A percentile compares a stretch with the other conserved stretches of the same genome.
phyloP scores from a whole-genome alignment of 2,113 vertebrate species.

The Salvelinus fontinalis region DNA sequence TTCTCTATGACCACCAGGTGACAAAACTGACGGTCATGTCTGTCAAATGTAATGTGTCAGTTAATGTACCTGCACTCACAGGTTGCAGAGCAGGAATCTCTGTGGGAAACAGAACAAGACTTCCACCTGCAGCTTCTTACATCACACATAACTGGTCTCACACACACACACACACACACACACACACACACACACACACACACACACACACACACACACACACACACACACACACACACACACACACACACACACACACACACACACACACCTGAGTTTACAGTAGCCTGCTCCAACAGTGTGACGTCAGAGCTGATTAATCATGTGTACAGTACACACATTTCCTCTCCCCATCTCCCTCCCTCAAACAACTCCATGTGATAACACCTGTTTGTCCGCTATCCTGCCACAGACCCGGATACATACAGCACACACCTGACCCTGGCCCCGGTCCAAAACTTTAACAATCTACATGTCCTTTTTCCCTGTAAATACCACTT shows the following conservation, averaged over 20 bases:
- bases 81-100: too few relatives aligned
- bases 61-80: too few relatives aligned
- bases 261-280: neutral
- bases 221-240: constrained; percentile 7
- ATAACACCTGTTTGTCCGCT: constrained; percentile 39
- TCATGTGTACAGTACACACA: constrained; percentile 4
- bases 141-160: constrained; percentile 7
- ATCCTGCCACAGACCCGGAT: constrained; percentile 21
- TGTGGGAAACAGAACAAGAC: too few relatives aligned
- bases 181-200: constrained; percentile 3
- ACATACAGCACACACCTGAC: neutral
- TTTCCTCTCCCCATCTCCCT: neutral
- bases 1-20: too few relatives aligned
- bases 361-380: constrained; percentile 39
- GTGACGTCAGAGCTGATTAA: neutral
- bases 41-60: too few relatives aligned
- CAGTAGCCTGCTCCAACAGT: neutral
- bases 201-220: neutral
- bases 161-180: constrained; percentile 5
- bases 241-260: constrained; percentile 10
- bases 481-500: too few relatives aligned
- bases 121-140: neutral
- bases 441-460: neutral
- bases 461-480: too few relatives aligned
- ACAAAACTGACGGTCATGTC: too few relatives aligned